Base-by-base conservation (phyloP, 2,113 vertebrate species). In the Anarrhichthys ocellatus region DNA sequence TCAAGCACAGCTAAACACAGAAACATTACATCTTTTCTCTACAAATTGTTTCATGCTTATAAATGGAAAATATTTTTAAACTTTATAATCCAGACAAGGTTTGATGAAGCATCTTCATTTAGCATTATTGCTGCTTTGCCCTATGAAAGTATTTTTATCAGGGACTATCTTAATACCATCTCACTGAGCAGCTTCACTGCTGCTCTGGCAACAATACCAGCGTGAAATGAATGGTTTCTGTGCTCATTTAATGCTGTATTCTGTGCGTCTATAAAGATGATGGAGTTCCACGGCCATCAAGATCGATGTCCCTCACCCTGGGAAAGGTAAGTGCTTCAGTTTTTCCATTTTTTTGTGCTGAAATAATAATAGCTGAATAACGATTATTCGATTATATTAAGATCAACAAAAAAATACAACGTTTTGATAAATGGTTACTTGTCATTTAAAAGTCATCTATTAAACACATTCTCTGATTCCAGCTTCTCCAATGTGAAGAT, bases 221-320 rank as follows among this genome's bases (percentile, higher is more conserved):
- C 14, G 50, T 73, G 27, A 76, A 67, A 38, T 34, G 0, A 24
- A 42, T 56, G 15, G 0, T 75, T 20, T 61, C 8, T 66, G 66
- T 32, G 3, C n/a, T 54, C 8, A 15, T 42, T 22, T 74, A 52
- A 72, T 50, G 18, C 2, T 78, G 58, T 62, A 1, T 22, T 46
- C 5, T 86, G 11, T 75, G 0, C 66, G 65, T 75, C 68, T 92
- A 36, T 91, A n/a, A 78, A 99, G 98, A 99, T 88, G 98, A 99
- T 29, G 98, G 98, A 15, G 95, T 99, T 66, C 95, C 97, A 82
- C 96, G 98, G 58, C 80, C 97, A 1, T 96, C 96, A 0, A 96
- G 98, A 88, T 97, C 98, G 56, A 97, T 99, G 97, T 98, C 97
- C 40, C 95, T 99, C 83, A 97, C 97, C 15, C 94, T 98, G 90